Evolutionary conservation across 2,888 invertebrate genomes (phyloP).

Genomic region (Drosophila hamatofila): DNA sequence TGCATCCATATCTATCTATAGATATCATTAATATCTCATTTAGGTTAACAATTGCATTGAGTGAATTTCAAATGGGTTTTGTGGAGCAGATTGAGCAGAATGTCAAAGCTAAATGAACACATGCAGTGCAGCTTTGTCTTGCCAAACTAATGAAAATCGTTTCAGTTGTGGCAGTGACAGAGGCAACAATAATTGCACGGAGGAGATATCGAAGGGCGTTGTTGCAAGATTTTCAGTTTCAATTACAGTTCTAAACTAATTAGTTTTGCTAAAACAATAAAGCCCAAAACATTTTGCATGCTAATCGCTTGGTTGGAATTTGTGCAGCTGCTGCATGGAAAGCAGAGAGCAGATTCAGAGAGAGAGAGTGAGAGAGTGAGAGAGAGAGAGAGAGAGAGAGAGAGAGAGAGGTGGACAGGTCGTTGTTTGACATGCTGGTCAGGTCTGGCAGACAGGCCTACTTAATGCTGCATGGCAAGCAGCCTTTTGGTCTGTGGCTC

Average conservation of each 20-base stretch:
- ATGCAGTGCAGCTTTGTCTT: slow-evolving; percentile 6
- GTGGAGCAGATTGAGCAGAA: neutral
- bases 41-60: slow-evolving; percentile 10
- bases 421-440: slow-evolving; percentile 29
- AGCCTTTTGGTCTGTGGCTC: slow-evolving; percentile 31
- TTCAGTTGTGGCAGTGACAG: slow-evolving; percentile 7
- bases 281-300: slow-evolving; percentile 65
- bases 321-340: slow-evolving; percentile 68
- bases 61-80: neutral
- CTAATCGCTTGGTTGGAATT: slow-evolving; percentile 60
- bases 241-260: slow-evolving; percentile 73
- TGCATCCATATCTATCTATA: neutral
- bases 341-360: neutral
- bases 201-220: neutral
- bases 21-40: neutral
- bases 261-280: slow-evolving; percentile 76
- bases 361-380: neutral
- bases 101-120: slow-evolving; percentile 15
- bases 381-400: neutral
- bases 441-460: slow-evolving; percentile 39
- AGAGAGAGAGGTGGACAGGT: neutral
- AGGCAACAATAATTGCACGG: neutral
- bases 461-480: slow-evolving; percentile 55
- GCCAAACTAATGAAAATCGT: slow-evolving; percentile 17
- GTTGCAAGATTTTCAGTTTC: slow-evolving; percentile 50